phyloP scores from a whole-genome alignment of 2,888 invertebrate species.

The Cryptus viduatorius region DNA sequence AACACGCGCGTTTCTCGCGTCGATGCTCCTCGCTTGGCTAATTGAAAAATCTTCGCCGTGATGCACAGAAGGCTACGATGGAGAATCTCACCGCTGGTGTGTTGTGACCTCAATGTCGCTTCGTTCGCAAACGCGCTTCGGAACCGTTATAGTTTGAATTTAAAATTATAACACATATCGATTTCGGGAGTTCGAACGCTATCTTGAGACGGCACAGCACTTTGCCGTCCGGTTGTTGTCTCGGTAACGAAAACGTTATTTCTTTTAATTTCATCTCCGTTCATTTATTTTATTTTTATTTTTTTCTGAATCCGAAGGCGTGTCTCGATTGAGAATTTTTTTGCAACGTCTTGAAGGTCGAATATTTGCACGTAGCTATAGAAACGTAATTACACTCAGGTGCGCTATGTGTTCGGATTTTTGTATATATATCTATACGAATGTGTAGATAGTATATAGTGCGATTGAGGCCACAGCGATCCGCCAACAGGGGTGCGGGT shows the following conservation, averaged over 20 bases:
- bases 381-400: slow-evolving; percentile 38
- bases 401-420: neutral
- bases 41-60: slow-evolving; percentile 45
- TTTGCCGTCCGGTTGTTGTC: neutral
- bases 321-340: slow-evolving; percentile 14
- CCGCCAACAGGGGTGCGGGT: slow-evolving; percentile 38
- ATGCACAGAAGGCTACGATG: slow-evolving; percentile 28
- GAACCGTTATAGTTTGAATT: slow-evolving; percentile 28
- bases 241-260: slow-evolving; percentile 15
- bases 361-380: slow-evolving; percentile 35
- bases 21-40: slow-evolving; percentile 17
- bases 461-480: slow-evolving; percentile 50
- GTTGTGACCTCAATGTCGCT: slow-evolving; percentile 35
- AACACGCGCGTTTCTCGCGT: slow-evolving; percentile 9
- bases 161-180: slow-evolving; percentile 40
- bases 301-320: slow-evolving; percentile 16
- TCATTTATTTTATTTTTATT: neutral
- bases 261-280: slow-evolving; percentile 12
- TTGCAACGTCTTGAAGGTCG: slow-evolving; percentile 12
- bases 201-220: neutral
- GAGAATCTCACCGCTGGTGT: neutral
- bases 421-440: neutral
- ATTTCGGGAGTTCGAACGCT: slow-evolving; percentile 23
- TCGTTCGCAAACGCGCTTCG: neutral
- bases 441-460: neutral